Evolutionary conservation across 2,888 invertebrate species (phyloP).

Genomic region (Brachyptera putata): DNA sequence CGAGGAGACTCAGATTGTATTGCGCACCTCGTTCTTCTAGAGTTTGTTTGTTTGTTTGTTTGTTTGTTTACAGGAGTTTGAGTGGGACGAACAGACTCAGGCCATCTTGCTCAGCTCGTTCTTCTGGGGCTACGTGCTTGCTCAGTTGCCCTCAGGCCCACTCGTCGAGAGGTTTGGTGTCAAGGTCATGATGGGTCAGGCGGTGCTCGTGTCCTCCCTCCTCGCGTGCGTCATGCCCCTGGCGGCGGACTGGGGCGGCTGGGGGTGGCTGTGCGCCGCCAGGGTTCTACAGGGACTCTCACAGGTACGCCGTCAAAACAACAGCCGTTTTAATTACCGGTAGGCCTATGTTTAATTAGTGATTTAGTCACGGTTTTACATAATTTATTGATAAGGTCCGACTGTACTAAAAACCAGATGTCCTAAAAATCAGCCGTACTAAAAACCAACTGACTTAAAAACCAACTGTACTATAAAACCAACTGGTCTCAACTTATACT

Average conservation of each 20-base stretch:
- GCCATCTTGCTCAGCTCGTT: constrained; percentile 61
- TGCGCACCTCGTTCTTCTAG: constrained; percentile 69
- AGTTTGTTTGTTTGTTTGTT: too few relatives aligned
- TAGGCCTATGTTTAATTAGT: too few relatives aligned
- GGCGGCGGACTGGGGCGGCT: constrained; percentile 59
- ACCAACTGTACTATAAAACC: too few relatives aligned
- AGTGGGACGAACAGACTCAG: constrained; percentile 55
- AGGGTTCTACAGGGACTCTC: constrained; percentile 70
- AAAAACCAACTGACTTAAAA: too few relatives aligned
- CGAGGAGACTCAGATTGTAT: constrained; percentile 51
- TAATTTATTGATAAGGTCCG: too few relatives aligned
- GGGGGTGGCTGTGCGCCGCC: constrained; percentile 58
- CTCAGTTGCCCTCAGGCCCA: constrained; percentile 60
- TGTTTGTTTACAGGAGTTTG: constrained; percentile 55
- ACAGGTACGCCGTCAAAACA: too few relatives aligned
- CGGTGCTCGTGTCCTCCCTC: constrained; percentile 57
- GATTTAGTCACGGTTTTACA: too few relatives aligned
- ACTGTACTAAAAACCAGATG: too few relatives aligned
- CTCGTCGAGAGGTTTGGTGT: constrained; percentile 71
- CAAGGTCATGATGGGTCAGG: constrained; percentile 55
- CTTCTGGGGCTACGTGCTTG: constrained; percentile 73
- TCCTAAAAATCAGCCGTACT: too few relatives aligned
- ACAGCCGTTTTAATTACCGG: too few relatives aligned
- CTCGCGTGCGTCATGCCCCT: constrained; percentile 63
- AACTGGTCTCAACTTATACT: too few relatives aligned